phyloP scores from a whole-genome alignment of 2,113 vertebrate species.

The Pipra filicauda region DNA sequence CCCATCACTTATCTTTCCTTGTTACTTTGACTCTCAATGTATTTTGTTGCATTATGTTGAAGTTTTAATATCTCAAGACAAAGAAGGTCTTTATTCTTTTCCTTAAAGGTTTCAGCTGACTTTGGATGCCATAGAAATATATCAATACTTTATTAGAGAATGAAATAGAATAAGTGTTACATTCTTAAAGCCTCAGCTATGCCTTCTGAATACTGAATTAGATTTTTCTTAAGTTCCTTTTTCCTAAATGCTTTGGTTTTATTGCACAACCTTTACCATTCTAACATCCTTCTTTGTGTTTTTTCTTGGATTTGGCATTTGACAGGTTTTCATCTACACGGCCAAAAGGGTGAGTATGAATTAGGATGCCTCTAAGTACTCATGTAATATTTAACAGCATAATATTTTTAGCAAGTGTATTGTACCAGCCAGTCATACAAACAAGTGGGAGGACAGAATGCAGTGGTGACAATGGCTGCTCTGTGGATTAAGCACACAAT shows the following conservation, averaged over 20 bases:
- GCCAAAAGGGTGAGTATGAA: not conserved
- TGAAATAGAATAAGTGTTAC: not conserved
- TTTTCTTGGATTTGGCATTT: not conserved
- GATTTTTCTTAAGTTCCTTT: not conserved
- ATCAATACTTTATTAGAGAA: not conserved
- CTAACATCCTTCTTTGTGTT: not conserved
- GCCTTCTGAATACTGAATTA: not conserved
- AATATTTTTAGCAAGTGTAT: conserved; percentile 36
- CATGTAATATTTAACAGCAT: conserved; percentile 50
- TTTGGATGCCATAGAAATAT: not conserved
- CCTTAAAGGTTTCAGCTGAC: not conserved
- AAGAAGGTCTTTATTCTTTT: not conserved
- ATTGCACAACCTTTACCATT: not conserved
- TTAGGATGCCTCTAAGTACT: not conserved
- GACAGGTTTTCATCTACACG: not conserved
- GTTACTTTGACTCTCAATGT: not conserved
- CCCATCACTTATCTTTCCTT: not conserved
- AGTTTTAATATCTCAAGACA: not conserved
- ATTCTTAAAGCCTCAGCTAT: not conserved
- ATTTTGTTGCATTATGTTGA: not conserved
- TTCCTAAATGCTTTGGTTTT: not conserved
- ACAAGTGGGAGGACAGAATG: conserved; percentile 31
- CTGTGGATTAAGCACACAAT: conserved; percentile 46
- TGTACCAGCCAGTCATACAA: conserved; percentile 35
- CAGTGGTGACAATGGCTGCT: conserved; percentile 41